These are phyloP conservation scores for Perizoma affinitatum DNA, from an alignment of 2,888 invertebrate species.

Conservation along the genomic window DNA sequence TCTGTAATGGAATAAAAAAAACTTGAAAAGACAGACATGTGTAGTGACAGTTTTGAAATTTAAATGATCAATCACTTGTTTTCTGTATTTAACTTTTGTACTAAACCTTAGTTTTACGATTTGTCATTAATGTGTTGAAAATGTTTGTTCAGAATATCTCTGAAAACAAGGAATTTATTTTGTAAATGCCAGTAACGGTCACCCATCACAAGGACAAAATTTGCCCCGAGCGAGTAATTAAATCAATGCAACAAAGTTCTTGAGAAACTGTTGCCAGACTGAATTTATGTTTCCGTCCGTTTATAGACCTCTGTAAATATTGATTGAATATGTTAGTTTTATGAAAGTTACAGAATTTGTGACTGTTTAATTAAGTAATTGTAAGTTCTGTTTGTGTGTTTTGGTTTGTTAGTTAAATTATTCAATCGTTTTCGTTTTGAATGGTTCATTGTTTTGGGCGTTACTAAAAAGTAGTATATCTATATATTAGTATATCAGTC, in stretches of 20 bases:
- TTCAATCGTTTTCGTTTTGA: constrained; percentile 16
- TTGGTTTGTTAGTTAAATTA: constrained; percentile 18
- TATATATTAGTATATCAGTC: no score
- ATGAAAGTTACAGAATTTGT: constrained; percentile 3
- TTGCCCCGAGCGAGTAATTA: neutral
- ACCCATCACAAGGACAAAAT: no score
- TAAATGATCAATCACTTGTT: no score
- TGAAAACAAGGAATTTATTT: no score
- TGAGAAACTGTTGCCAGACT: constrained; percentile 14
- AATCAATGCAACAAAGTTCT: constrained; percentile 1
- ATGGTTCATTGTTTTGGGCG: constrained; percentile 9
- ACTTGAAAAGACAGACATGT: no score
- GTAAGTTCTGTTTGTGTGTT: constrained; percentile 16
- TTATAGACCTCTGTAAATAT: constrained; percentile 33
- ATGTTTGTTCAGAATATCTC: no score
- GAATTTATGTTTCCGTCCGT: constrained; percentile 42
- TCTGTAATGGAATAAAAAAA: no score
- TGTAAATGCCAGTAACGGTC: neutral
- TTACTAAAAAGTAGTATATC: neutral
- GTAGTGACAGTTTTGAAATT: no score
- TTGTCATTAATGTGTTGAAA: no score
- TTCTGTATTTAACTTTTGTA: no score
- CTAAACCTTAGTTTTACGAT: no score
- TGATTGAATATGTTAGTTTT: constrained; percentile 23
- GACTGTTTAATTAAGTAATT: constrained; percentile 18